Conservation (phyloP, 2,888 invertebrate species). For the Lithophane ornitopus region DNA sequence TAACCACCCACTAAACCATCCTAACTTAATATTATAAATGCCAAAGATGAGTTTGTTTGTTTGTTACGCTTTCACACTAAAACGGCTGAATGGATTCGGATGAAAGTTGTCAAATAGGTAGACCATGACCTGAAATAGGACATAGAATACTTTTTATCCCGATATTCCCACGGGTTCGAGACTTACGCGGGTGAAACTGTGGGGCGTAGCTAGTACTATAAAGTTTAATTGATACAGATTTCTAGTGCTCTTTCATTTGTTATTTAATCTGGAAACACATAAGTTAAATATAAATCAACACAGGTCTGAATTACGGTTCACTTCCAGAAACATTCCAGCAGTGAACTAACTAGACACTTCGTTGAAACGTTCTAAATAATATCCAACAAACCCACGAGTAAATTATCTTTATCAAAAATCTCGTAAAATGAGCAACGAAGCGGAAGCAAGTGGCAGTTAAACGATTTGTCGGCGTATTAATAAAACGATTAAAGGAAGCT, state of each 20-base stretch:
- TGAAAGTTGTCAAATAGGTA: too few species aligned
- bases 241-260: background rate
- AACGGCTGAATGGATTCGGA: too few species aligned
- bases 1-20: background rate
- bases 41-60: too few species aligned
- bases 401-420: conserved; percentile 64
- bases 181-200: too few species aligned
- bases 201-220: background rate
- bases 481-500: conserved; percentile 90
- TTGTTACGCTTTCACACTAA: too few species aligned
- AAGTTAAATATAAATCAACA: background rate
- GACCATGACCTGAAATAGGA: too few species aligned
- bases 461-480: conserved; percentile 90
- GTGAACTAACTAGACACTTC: conserved; percentile 10
- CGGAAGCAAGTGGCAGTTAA: conserved; percentile 83
- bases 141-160: too few species aligned
- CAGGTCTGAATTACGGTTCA: background rate
- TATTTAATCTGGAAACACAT: background rate
- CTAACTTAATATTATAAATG: too few species aligned
- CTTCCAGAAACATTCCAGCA: background rate
- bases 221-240: background rate
- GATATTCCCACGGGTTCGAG: too few species aligned
- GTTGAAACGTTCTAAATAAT: conserved; percentile 25
- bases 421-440: conserved; percentile 73
- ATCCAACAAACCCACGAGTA: conserved; percentile 57